Evolutionary conservation across 1,140 invertebrate genomes (phyloP), one percentile per base, ranked within the genome.

Genomic region (Plodia interpunctella): DNA sequence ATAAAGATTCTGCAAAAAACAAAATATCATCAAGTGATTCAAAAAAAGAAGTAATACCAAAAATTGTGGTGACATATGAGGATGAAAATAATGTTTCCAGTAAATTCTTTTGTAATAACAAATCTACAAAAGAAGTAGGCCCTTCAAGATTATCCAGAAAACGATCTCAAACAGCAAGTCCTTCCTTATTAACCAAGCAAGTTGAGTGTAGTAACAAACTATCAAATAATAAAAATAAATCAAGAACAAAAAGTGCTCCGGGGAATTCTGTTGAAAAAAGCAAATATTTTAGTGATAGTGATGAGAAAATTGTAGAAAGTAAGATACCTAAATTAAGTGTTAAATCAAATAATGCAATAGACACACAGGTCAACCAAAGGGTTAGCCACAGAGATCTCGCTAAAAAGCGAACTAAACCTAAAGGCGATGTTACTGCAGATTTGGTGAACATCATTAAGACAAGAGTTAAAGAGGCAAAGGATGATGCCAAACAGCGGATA

Each of bases 371-470:
- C 53, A 52, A 55, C 13, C 65, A 74, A 57, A 78, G 83, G 72
- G 69, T 90, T 0, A 88, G 80, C 53, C 87, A 88, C 59, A 86
- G 65, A 72, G 88, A 89, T 66, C 51, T 79, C 28, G 57, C 50
- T 59, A 83, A 81, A 66, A 62, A 57, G 18, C 76, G 76, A 62
- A 19, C 57, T n/a, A 79, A 79, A 55, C 30, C 61, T 17, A 83
- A 80, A 64, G 73, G 77, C 60, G 88, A 91, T 80, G 83, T 91
- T 6, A 85, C 71, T 54, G 71, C 78, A 51, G 90, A 91, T 61
- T 78, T 92, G 28, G 72, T 91, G 10, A 65, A 83, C 52, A 77
- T 91, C 11, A 79, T 91, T 11, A 91, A 91, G 65, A 71, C 59
- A 38, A 77, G 83, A 61, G 80, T 91, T 9, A 80, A 77, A 56